phyloP scores from a whole-genome alignment of 2,113 vertebrate genomes.

The Tympanuchus pallidicinctus region DNA sequence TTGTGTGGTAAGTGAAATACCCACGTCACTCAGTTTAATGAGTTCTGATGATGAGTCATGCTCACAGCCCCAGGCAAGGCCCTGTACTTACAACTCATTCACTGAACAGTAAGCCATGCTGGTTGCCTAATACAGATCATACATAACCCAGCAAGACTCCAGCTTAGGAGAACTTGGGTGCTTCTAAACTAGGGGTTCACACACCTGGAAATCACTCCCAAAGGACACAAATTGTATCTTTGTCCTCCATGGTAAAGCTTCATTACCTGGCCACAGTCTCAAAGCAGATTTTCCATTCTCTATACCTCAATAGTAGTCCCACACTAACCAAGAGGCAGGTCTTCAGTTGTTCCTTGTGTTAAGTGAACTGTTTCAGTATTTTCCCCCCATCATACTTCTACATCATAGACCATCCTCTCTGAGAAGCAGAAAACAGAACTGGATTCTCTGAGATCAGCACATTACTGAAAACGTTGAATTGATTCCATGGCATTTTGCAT shows the following conservation, averaged over 20 bases:
- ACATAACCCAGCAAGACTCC: rapidly evolving
- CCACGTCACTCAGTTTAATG: not conserved
- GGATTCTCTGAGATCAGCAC: not conserved
- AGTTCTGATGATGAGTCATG: not conserved
- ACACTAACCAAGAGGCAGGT: not conserved
- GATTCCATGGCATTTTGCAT: not conserved
- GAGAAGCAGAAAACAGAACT: not conserved
- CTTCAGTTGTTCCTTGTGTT: not conserved
- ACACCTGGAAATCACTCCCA: not conserved
- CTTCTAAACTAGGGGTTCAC: not conserved
- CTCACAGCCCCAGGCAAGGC: not conserved
- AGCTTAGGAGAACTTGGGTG: not conserved
- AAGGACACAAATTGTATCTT: not conserved
- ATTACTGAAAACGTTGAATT: conserved; percentile 3
- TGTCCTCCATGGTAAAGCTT: not conserved
- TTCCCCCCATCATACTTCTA: not conserved
- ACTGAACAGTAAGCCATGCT: not conserved
- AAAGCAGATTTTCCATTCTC: not conserved
- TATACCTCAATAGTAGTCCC: not conserved
- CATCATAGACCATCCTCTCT: not conserved
- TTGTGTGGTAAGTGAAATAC: not conserved
- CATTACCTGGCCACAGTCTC: not conserved
- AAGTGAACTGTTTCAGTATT: not conserved
- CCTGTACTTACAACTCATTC: not conserved
- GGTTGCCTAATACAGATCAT: not conserved